phyloP scores from a whole-genome alignment of 2,113 vertebrate species.

The Lathamus discolor region DNA sequence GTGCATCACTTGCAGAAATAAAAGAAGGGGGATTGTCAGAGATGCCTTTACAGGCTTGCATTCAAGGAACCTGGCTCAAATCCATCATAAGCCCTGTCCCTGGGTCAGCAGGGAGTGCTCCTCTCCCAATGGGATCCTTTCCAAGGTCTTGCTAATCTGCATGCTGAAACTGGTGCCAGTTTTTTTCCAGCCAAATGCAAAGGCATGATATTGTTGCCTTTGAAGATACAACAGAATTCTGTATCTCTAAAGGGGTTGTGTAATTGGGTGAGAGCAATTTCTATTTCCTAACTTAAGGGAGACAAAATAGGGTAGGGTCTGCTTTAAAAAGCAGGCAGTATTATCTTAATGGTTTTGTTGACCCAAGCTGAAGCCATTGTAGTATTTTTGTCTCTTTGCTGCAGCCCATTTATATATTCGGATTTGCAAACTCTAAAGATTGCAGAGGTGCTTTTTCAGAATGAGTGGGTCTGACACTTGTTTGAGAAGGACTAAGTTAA shows the following conservation, averaged over 20 bases:
- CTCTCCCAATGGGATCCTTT: background rate
- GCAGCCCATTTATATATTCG: background rate
- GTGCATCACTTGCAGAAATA: background rate
- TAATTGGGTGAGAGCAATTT: background rate
- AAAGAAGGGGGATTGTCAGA: background rate
- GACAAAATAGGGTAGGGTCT: background rate
- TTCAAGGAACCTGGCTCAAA: accelerated
- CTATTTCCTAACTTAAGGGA: background rate
- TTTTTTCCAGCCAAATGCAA: background rate
- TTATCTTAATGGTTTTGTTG: background rate
- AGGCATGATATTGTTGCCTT: background rate
- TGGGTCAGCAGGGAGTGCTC: background rate
- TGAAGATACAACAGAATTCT: background rate
- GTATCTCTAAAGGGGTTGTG: background rate
- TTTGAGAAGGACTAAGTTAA: background rate
- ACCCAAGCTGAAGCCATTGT: background rate
- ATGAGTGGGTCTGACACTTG: background rate
- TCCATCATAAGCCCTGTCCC: background rate
- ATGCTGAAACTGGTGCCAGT: background rate
- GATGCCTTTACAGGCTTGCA: background rate
- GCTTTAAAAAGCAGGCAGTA: background rate
- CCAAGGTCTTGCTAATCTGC: background rate
- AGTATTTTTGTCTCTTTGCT: background rate
- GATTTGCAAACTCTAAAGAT: background rate
- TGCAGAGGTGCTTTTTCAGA: background rate